phyloP scores from a whole-genome alignment of 2,113 vertebrate genomes.

The Plecturocebus donacophilus region DNA sequence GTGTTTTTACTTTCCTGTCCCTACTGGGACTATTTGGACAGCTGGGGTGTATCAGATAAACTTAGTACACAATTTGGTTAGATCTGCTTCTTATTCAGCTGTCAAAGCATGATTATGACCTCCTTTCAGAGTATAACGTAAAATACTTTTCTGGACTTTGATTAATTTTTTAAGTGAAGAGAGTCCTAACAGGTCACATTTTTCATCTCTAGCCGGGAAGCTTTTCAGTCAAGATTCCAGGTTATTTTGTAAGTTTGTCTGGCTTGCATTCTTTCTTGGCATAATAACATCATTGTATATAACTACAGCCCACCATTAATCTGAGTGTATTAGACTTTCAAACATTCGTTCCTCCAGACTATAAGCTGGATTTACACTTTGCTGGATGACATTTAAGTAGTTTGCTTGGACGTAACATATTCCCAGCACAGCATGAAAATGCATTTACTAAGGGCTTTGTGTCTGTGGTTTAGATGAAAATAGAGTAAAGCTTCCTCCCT shows the following conservation, averaged over 20 bases:
- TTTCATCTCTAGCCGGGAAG: constrained; percentile 14
- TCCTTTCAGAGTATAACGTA: constrained; percentile 47
- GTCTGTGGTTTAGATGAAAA: constrained; percentile 50
- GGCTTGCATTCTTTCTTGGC: constrained; percentile 32
- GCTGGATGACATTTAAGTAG: constrained; percentile 63
- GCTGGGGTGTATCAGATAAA: not conserved
- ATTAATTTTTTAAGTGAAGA: constrained; percentile 45
- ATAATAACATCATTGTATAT: not conserved
- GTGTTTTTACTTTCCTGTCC: not conserved
- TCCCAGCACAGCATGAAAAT: constrained; percentile 48
- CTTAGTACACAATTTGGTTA: constrained; percentile 48
- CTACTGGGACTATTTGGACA: constrained; percentile 42
- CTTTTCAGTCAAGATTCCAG: not conserved
- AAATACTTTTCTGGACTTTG: constrained; percentile 38
- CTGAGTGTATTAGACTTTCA: constrained; percentile 63
- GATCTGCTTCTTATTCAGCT: constrained; percentile 47
- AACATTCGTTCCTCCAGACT: constrained; percentile 59
- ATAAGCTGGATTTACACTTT: constrained; percentile 51
- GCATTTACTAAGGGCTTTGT: constrained; percentile 35
- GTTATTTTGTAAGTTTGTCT: constrained; percentile 53
- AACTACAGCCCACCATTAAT: constrained; percentile 51
- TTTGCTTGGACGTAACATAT: constrained; percentile 49
- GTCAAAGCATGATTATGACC: constrained; percentile 62
- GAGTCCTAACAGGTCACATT: not conserved
- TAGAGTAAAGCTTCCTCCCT: constrained; percentile 30